Conservation (phyloP, 23 tunicate species). For the Trididemnum clinides region DNA sequence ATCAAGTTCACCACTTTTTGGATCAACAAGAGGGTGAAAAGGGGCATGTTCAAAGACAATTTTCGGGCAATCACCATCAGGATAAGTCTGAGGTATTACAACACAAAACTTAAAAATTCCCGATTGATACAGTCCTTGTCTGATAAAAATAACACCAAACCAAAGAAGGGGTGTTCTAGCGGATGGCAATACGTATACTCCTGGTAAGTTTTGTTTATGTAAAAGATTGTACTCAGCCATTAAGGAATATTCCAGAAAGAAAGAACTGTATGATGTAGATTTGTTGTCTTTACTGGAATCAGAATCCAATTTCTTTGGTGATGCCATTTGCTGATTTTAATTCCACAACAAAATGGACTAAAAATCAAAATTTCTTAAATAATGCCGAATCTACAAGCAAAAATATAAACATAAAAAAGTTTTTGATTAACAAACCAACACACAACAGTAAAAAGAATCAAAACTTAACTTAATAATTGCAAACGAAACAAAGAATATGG, state of each 20-base stretch:
- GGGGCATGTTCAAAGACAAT: constrained; percentile 83
- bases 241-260: constrained; percentile 87
- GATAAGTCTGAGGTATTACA: constrained; percentile 80
- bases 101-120: constrained; percentile 96
- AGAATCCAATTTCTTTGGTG: neutral
- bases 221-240: constrained; percentile 89
- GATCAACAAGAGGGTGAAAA: constrained; percentile 87
- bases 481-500: too few species aligned
- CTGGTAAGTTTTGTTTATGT: constrained; percentile 76
- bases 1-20: constrained; percentile 74
- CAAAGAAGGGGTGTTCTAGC: constrained; percentile 89
- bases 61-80: constrained; percentile 89
- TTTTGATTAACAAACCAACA: too few species aligned
- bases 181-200: constrained; percentile 90
- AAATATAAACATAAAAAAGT: too few species aligned
- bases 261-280: constrained; percentile 61
- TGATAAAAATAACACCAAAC: constrained; percentile 94
- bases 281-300: neutral
- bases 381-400: too few species aligned
- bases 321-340: too few species aligned
- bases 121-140: constrained; percentile 83
- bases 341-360: neutral
- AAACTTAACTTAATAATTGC: too few species aligned
- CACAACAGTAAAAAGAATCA: too few species aligned
- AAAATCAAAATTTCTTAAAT: neutral